Percentiles rank a stretch among this genome's conserved stretches.
These are phyloP conservation scores for Dynastes tityus DNA, from an alignment of 2,888 invertebrate genomes.

Conservation along the genomic window DNA sequence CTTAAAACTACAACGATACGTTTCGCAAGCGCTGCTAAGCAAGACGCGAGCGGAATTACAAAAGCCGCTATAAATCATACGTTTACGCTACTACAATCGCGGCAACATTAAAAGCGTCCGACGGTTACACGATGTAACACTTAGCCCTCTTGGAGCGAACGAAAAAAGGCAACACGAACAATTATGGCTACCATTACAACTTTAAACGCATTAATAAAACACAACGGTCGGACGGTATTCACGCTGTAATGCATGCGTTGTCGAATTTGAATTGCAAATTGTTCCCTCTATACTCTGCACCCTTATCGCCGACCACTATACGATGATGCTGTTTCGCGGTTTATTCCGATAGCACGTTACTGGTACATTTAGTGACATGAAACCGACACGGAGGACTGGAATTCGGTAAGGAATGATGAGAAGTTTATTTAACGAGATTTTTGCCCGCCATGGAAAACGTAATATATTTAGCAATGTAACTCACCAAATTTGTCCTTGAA, in stretches of 20 bases:
- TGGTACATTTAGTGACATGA: too few relatives aligned
- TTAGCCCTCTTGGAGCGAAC: background rate
- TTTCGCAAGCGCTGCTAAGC: background rate
- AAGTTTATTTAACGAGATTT: too few relatives aligned
- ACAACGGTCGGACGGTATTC: background rate
- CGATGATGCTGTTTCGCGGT: too few relatives aligned
- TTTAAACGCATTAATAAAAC: conserved; percentile 13
- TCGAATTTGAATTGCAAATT: conserved; percentile 3
- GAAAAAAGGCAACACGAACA: conserved; percentile 1
- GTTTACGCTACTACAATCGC: background rate
- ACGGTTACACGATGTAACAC: conserved; percentile 5
- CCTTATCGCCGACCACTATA: too few relatives aligned
- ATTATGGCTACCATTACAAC: conserved; percentile 7
- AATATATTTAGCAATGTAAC: too few relatives aligned
- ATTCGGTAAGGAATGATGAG: too few relatives aligned
- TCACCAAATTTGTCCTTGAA: too few relatives aligned
- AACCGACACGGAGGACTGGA: too few relatives aligned
- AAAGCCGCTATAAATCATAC: background rate
- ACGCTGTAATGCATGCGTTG: background rate
- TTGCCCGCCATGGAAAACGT: too few relatives aligned
- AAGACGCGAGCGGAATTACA: conserved; percentile 2
- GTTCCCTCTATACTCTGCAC: background rate
- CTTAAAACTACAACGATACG: background rate
- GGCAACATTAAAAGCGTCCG: background rate
- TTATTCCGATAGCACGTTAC: too few relatives aligned